phyloP scores from a whole-genome alignment of 2,113 vertebrate species.

The Misgurnus mizolepis region DNA sequence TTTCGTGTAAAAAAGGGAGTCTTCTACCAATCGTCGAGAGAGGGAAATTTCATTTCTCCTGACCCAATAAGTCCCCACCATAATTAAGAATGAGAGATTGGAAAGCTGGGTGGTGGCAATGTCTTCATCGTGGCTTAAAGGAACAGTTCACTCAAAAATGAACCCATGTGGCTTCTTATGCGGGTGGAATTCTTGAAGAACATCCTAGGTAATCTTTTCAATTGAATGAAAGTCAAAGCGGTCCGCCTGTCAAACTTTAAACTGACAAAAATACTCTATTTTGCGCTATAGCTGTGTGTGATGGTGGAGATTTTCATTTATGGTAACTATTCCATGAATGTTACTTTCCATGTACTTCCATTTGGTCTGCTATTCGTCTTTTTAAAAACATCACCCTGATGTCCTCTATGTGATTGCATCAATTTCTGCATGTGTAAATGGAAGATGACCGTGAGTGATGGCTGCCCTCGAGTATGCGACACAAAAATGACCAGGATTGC shows the following conservation, averaged over 20 bases:
- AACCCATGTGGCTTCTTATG: no score
- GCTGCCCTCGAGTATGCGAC: neutral
- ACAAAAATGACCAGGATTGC: neutral
- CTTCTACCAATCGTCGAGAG: neutral
- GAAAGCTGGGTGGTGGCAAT: neutral
- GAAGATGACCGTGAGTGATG: neutral
- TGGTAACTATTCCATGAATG: no score
- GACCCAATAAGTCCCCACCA: neutral
- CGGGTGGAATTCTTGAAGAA: no score
- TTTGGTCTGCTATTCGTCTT: neutral
- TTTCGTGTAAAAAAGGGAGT: conserved; percentile 31
- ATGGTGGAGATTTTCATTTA: neutral
- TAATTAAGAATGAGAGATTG: conserved; percentile 16
- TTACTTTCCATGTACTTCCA: neutral
- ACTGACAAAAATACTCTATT: no score
- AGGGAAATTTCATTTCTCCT: conserved; percentile 27
- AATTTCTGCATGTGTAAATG: neutral
- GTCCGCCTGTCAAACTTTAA: no score
- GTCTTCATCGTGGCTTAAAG: neutral
- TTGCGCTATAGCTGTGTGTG: no score
- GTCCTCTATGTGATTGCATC: neutral
- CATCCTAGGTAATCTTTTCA: no score
- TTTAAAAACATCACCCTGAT: neutral
- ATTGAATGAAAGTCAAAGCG: no score
- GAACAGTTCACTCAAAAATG: no score